Evolutionary conservation across 1,140 invertebrate genomes (phyloP).

Genomic region (Monochamus saltuarius): DNA sequence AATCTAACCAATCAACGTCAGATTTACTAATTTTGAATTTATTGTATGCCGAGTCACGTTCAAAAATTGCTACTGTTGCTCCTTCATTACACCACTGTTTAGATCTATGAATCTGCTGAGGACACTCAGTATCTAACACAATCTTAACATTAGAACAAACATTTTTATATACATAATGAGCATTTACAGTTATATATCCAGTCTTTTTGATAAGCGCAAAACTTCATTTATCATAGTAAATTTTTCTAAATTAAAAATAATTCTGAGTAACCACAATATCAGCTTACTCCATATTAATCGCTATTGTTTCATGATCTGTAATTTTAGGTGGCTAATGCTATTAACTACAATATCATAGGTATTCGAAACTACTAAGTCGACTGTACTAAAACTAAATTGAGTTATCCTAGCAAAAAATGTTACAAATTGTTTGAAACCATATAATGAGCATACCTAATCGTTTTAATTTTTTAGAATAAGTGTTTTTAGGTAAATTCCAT

Average conservation of each 20-base stretch:
- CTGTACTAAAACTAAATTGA: not conserved
- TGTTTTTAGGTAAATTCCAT: conserved; percentile 3
- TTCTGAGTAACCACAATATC: not conserved
- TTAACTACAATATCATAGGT: too few species aligned
- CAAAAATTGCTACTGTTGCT: too few species aligned
- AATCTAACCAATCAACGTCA: too few species aligned
- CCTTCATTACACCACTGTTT: too few species aligned
- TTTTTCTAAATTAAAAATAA: not conserved
- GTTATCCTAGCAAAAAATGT: too few species aligned
- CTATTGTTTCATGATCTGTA: conserved; percentile 3
- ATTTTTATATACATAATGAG: not conserved
- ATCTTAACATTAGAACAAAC: not conserved
- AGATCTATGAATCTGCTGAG: not conserved
- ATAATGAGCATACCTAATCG: too few species aligned
- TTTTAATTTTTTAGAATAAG: conserved; percentile 1
- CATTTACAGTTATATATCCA: too few species aligned
- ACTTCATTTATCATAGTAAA: not conserved
- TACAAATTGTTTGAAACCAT: conserved; percentile 2
- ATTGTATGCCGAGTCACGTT: too few species aligned
- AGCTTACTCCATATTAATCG: too few species aligned
- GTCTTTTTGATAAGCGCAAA: conserved; percentile 5
- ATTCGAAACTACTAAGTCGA: not conserved
- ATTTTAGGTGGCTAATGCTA: not conserved
- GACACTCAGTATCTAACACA: not conserved
- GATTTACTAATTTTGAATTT: too few species aligned